A percentile compares a stretch with the other conserved stretches of the same genome.
Conservation (phyloP, 2,797 vertebrate genomes). For the Lateolabrax maculatus region DNA sequence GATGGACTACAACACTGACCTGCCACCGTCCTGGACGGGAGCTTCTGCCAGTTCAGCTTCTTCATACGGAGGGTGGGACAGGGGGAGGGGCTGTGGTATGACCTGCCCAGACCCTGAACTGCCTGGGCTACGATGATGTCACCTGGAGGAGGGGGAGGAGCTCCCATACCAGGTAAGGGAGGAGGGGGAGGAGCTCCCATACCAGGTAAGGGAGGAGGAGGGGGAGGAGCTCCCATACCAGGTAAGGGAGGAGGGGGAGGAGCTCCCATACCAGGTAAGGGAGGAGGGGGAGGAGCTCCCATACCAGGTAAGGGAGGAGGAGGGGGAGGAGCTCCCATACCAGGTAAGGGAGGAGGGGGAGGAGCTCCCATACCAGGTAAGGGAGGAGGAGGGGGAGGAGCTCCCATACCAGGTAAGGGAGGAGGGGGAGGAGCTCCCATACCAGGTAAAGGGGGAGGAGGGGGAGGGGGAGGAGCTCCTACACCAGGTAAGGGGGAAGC, state of each 20-base stretch:
- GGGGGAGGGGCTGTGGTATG: slow-evolving; percentile 64
- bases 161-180: slow-evolving; percentile 3
- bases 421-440: not conserved
- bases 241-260: slow-evolving; percentile 33
- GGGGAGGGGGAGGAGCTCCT: not conserved
- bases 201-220: slow-evolving; percentile 26
- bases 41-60: slow-evolving; percentile 95
- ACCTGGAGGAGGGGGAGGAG: slow-evolving; percentile 58
- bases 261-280: not conserved
- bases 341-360: slow-evolving; percentile 12
- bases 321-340: not conserved
- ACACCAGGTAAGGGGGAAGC: not conserved
- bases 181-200: slow-evolving; percentile 16
- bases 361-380: slow-evolving; percentile 1
- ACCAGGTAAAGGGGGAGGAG: too few relatives aligned
- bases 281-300: slow-evolving; percentile 1
- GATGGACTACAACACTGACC: slow-evolving; percentile 72
- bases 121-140: slow-evolving; percentile 74
- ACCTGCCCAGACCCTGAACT: slow-evolving; percentile 66
- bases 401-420: not conserved
- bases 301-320: slow-evolving; percentile 31
- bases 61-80: slow-evolving; percentile 90
- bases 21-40: slow-evolving; percentile 84
- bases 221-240: not conserved
- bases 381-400: not conserved